A percentile compares a stretch with the other conserved stretches of the same genome.
phyloP scores from a whole-genome alignment of 2,888 invertebrate species.

The Melitaea athalia region DNA sequence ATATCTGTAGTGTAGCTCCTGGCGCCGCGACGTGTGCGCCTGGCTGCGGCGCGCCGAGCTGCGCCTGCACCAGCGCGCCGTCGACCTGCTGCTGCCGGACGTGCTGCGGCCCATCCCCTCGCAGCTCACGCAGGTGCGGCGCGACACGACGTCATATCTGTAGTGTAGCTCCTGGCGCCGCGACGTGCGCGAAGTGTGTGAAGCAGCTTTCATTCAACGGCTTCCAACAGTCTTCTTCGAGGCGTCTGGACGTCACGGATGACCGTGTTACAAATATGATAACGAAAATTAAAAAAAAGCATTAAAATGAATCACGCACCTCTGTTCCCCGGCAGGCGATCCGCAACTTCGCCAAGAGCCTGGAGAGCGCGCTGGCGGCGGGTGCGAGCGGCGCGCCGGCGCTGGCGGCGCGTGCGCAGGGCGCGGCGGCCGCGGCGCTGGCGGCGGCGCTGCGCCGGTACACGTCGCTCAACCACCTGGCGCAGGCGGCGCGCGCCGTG shows the following conservation, averaged over 20 bases:
- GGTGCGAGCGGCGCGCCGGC: constrained; percentile 93
- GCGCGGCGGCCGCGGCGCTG: constrained; percentile 94
- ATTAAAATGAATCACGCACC: neutral
- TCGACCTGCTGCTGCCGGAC: constrained; percentile 81
- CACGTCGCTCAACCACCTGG: constrained; percentile 98
- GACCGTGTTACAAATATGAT: no score
- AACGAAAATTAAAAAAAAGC: no score
- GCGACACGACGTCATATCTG: no score
- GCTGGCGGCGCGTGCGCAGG: constrained; percentile 89
- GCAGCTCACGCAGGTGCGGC: neutral
- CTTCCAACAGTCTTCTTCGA: no score
- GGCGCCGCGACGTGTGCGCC: constrained; percentile 42
- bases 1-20: no score
- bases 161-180: neutral
- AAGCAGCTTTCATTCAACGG: no score
- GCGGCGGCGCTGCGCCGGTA: constrained; percentile 97
- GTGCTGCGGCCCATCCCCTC: neutral
- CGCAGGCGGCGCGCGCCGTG: constrained; percentile 97
- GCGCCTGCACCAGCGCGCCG: constrained; percentile 96
- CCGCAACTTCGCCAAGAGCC: constrained; percentile 75
- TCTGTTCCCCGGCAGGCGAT: constrained; percentile 76
- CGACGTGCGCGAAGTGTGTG: no score
- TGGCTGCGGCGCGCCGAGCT: constrained; percentile 93
- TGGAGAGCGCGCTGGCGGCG: constrained; percentile 94
- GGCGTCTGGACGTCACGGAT: no score